Conservation (phyloP, 2,113 vertebrate genomes). For the Myrmecobius fasciatus region DNA sequence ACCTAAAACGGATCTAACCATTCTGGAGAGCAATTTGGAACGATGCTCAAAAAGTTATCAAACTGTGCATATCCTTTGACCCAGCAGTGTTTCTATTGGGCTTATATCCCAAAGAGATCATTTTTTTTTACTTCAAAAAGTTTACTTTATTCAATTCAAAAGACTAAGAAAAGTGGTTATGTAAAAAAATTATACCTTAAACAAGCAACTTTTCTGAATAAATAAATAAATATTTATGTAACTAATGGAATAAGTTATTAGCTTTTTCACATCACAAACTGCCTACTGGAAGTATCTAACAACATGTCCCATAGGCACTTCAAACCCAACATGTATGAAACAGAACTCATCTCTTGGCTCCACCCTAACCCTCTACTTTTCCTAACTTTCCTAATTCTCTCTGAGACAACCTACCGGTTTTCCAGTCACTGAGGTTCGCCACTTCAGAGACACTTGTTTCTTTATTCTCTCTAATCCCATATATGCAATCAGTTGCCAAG, state of each 20-base stretch:
- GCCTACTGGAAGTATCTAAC: not conserved
- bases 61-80: no score
- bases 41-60: no score
- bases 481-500: no score
- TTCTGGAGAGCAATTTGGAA: no score
- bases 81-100: no score
- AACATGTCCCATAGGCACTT: not conserved
- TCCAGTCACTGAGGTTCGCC: no score
- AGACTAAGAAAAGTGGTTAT: not conserved
- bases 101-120: no score
- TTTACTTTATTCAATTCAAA: slow-evolving; percentile 18
- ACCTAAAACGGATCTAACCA: no score
- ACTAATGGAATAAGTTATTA: not conserved
- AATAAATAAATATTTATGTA: not conserved
- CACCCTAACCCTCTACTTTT: not conserved
- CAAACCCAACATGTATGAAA: not conserved
- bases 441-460: not conserved
- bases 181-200: not conserved
- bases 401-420: not conserved
- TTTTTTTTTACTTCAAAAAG: no score
- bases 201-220: not conserved
- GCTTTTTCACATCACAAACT: no score
- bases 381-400: not conserved
- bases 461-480: no score
- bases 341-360: not conserved